A percentile compares a stretch with the other conserved stretches of the same genome.
phyloP scores from a whole-genome alignment of 2,113 vertebrate genomes.

The Odobenus rosmarus region DNA sequence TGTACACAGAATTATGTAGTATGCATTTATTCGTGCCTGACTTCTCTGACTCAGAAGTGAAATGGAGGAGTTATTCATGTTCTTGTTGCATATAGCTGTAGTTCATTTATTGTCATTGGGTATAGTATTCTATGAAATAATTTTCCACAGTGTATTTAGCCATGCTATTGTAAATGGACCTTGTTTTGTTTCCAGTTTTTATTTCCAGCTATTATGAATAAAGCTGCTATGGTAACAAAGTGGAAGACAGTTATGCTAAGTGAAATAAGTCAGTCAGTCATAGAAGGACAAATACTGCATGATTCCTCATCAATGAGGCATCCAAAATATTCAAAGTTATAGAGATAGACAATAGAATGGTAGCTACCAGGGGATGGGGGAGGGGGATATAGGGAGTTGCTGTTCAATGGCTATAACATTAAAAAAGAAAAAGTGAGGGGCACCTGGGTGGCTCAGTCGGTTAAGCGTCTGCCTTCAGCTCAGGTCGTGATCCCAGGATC shows the following conservation, averaged over 20 bases:
- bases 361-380: neutral
- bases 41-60: neutral
- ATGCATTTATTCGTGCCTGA: neutral
- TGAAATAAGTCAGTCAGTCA: neutral
- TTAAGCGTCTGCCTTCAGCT: too few species aligned
- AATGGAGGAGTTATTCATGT: neutral
- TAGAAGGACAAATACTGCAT: neutral
- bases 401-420: neutral
- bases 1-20: neutral
- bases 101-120: conserved; percentile 1
- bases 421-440: neutral
- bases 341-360: neutral
- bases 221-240: neutral
- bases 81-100: neutral
- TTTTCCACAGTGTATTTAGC: neutral
- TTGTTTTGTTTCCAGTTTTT: conserved; percentile 45
- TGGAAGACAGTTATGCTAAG: neutral
- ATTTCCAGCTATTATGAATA: conserved; percentile 26
- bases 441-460: too few species aligned
- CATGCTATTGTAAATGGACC: neutral
- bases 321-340: neutral
- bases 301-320: neutral
- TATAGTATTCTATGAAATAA: conserved; percentile 14
- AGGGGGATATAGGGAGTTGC: neutral
- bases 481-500: too few species aligned